These are phyloP conservation scores for Matsumyia berberina DNA, from an alignment of 2,888 invertebrate species.

Conservation along the genomic window DNA sequence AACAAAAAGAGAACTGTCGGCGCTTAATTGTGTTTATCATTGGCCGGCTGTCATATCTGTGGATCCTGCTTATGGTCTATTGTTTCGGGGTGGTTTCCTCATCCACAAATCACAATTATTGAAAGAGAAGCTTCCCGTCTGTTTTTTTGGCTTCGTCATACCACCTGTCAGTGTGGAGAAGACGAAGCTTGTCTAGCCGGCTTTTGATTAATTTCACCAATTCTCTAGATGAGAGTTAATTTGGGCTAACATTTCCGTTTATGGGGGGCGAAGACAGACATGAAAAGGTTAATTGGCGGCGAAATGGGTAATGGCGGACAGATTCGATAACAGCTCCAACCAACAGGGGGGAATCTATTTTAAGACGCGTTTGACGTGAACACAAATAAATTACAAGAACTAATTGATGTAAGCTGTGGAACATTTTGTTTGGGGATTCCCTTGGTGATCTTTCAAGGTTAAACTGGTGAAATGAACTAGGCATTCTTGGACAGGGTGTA, in stretches of 20 bases:
- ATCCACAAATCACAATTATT: background rate
- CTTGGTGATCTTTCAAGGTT: no score
- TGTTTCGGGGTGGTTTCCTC: constrained; percentile 4
- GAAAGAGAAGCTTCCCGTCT: background rate
- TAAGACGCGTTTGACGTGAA: background rate
- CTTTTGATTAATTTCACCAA: constrained; percentile 25
- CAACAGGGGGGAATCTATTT: background rate
- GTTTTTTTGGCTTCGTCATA: background rate
- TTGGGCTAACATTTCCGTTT: constrained; percentile 23
- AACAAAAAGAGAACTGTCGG: background rate
- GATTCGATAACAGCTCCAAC: background rate
- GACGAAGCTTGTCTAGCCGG: constrained; percentile 11
- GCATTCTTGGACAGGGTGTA: no score
- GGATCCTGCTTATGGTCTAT: constrained; percentile 1
- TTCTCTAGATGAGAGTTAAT: constrained; percentile 9
- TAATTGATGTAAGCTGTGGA: no score
- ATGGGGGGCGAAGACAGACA: background rate
- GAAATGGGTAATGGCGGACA: background rate
- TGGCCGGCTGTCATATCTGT: background rate
- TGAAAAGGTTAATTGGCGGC: constrained; percentile 3
- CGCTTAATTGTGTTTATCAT: background rate
- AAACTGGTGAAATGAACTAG: no score
- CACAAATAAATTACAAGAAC: no score
- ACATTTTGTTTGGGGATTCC: no score
- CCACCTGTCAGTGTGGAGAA: background rate